Conservation (phyloP, 2,888 invertebrate species). For the Hanleya hanleyi region DNA sequence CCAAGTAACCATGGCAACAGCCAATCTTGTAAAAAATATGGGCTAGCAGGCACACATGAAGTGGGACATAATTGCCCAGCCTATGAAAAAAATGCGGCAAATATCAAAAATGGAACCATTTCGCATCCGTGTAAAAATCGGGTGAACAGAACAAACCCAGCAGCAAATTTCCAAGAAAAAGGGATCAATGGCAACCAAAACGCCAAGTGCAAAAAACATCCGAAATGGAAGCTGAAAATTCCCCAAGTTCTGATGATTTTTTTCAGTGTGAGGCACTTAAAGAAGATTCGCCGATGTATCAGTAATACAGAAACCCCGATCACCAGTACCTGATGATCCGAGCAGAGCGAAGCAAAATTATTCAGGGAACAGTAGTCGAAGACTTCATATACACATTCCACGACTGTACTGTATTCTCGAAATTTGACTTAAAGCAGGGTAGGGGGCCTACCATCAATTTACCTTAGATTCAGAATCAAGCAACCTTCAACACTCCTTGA, state of each 20-base stretch:
- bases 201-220: too few relatives aligned
- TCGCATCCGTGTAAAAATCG: too few relatives aligned
- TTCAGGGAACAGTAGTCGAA: slow-evolving; percentile 16
- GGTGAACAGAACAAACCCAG: too few relatives aligned
- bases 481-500: slow-evolving; percentile 20
- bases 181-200: too few relatives aligned
- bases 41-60: neutral
- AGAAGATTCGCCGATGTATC: too few relatives aligned
- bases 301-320: too few relatives aligned
- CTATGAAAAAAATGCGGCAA: neutral
- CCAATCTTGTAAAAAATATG: neutral
- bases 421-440: slow-evolving; percentile 15
- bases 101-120: too few relatives aligned
- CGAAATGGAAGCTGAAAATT: too few relatives aligned
- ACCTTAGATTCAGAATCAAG: neutral
- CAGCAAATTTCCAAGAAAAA: too few relatives aligned
- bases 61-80: neutral
- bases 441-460: slow-evolving; percentile 17
- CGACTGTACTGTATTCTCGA: slow-evolving; percentile 11
- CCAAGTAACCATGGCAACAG: neutral
- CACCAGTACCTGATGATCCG: too few relatives aligned
- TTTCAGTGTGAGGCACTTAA: too few relatives aligned
- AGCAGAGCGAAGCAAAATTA: neutral
- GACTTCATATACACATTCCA: slow-evolving; percentile 13
- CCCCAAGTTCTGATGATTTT: too few relatives aligned